Percentiles rank a stretch among this genome's conserved stretches.
Evolutionary conservation across 2,113 vertebrate genomes (phyloP).

Genomic region (Percina caprodes): DNA sequence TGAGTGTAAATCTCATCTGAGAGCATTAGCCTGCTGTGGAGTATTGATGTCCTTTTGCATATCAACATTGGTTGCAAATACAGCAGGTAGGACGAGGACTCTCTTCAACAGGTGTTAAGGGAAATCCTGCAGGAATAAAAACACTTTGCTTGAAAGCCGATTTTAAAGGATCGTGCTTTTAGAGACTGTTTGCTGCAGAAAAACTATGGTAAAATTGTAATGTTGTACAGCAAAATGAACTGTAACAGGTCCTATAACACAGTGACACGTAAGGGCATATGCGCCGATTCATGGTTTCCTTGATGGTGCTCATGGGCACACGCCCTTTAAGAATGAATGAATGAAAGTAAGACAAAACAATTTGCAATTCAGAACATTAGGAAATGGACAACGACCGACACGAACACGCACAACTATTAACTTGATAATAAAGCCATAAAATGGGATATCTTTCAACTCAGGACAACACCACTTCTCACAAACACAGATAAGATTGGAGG

Average conservation of each 20-base stretch:
- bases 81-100: constrained; percentile 52
- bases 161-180: not conserved
- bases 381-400: no score
- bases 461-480: no score
- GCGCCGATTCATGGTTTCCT: no score
- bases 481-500: no score
- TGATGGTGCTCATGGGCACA: no score
- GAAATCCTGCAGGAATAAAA: not conserved
- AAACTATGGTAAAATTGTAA: not conserved
- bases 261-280: not conserved
- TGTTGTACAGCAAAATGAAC: not conserved
- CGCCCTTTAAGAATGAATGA: no score
- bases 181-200: not conserved
- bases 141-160: not conserved
- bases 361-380: no score
- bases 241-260: not conserved
- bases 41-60: constrained; percentile 52
- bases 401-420: no score
- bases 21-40: constrained; percentile 48
- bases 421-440: no score
- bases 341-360: no score
- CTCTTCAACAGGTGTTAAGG: constrained; percentile 11
- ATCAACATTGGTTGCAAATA: constrained; percentile 59
- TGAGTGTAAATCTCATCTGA: constrained; percentile 48
- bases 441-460: no score